Base-by-base conservation (phyloP, 2,113 vertebrate genomes). In the Gambusia holbrooki region DNA sequence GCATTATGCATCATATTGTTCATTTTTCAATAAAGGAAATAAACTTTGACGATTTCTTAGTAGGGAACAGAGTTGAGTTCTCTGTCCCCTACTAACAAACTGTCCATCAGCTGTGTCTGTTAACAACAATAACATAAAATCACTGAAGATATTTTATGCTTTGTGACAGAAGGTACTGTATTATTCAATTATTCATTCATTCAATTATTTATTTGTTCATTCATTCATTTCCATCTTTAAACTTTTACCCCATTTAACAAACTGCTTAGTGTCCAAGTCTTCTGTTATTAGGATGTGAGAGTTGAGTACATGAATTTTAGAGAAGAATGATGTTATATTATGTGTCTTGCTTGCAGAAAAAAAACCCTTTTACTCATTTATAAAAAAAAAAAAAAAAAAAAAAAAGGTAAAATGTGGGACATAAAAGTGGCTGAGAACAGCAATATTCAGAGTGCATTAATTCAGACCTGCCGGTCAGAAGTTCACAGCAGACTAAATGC, bases 391-490 rank as follows among this genome's bases (percentile, higher is more conserved):
- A 35, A 2, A 37, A 35, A n/a, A n/a, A n/a, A n/a, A n/a, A n/a
- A 12, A 81, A 79, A 76, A 13, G 74, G 62, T 77, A 32, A 70
- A 85, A 75, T 32, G 40, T 79, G 62, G 19, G 19, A 62, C 33
- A 62, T 27, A 74, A 19, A 88, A 89, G 60, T 67, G 69, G 81
- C 79, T 80, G 79, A 87, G 76, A 82, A 35, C 86, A 83, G 82
- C 78, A 2, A 45, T 84, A 83, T 82, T 73, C 71, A 82, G 77
- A 90, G 89, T 90, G 75, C 89, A 88, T 84, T 77, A 81, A 73
- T 3, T 13, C 71, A 69, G 30, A 77, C 66, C 79, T 87, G 84
- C 85, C 89, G 84, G 61, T 90, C 89, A 80, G 11, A 85, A 51
- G 77, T 83, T 81, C 68, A 69, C 12, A 77, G 22, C 25, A 19